Base-by-base conservation (phyloP, 2,113 vertebrate species). In the Chlorodrepanis virens region DNA sequence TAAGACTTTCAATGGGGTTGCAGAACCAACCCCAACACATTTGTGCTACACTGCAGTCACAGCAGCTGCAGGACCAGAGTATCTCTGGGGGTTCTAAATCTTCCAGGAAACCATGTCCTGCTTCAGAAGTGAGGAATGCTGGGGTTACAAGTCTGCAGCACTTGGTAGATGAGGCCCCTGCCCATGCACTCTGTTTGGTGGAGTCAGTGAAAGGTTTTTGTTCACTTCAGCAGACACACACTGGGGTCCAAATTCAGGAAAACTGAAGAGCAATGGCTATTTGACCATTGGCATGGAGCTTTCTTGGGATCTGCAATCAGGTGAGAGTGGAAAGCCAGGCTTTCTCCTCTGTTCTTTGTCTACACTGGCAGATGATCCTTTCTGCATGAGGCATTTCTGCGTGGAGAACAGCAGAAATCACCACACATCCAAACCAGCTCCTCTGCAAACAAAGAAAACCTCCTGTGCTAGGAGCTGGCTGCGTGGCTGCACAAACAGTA, bases 121-220 rank as follows among this genome's bases (percentile, higher is more conserved):
- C 11, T 37, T 45, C 33, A 67, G 8, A 75, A 79, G 27, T 5
- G 22, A 54, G 44, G 19, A 89, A 72, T 6, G 18, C 25, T 39
- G 0, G 0, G 18, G 80, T 81, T 45, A 63, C 14, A 56, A 28
- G 14, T 4, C 42, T 54, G 25, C 42, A 49, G 27, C 5, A 5
- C 14, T 44, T 24, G 49, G 0, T 3, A 57, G n/a, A n/a, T 9
- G 19, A 52, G 16, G 29, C 7, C 13, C 35, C 79, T 50, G 14
- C 7, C 60, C 45, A 25, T 22, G 20, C 14, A 31, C 7, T 53
- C 21, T 12, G 9, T 64, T 12, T 59, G 65, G 2, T 7, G 12
- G 37, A 60, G 21, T 29, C 45, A 67, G 15, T 10, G 25, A 37
- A 75, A 81, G 77, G 39, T 39, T 39, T 85, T 14, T 35, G 20